Evolutionary conservation across 2,797 vertebrate species (phyloP), one percentile per base, ranked within the genome.

Genomic region (Pangasius djambal): DNA sequence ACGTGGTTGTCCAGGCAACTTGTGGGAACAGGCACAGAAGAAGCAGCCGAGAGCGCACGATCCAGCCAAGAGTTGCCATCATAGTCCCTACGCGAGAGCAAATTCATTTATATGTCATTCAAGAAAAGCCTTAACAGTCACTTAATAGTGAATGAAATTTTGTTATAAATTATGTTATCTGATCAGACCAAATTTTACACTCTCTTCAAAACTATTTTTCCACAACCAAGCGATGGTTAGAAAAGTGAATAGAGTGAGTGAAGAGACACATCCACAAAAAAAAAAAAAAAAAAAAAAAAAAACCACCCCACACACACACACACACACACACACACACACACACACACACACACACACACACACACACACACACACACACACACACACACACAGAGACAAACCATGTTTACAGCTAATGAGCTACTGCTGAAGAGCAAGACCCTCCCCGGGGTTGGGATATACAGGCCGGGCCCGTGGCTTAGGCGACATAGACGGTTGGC

Each of bases 1-100:
- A 98, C 91, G 94, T 95, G 69, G 92, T 92, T 37, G 95, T 93
- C 85, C 94, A 95, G 90, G 95, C 92, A 7, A 92, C 88, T 55
- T 89, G 87, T 84, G 95, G 93, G 88, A 96, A 87, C 61, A 96
- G 90, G 86, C 93, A 91, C 89, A 95, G 91, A 89, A 94, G 87
- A 92, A 95, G 90, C 91, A 95, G 65, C 91, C 91, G 90, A 91
- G 86, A 92, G 37, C 79, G 89, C 94, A 95, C 93, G 86, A 78
- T 93, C 90, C 90, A 92, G 89, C 88, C 90, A 74, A 86, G 86
- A 91, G 91, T 91, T 88, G 44, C 92, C 93, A 95, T 95, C 77
- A 87, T 89, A 88, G 89, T 94, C 94, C 93, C 88, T 89, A 8
- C 40, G 15, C 0, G 1, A 31, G 31, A 37, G 12, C 13, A 50